These are phyloP conservation scores for Acanthacorydalis orientalis DNA, from an alignment of 2,888 invertebrate species.

Conservation along the genomic window DNA sequence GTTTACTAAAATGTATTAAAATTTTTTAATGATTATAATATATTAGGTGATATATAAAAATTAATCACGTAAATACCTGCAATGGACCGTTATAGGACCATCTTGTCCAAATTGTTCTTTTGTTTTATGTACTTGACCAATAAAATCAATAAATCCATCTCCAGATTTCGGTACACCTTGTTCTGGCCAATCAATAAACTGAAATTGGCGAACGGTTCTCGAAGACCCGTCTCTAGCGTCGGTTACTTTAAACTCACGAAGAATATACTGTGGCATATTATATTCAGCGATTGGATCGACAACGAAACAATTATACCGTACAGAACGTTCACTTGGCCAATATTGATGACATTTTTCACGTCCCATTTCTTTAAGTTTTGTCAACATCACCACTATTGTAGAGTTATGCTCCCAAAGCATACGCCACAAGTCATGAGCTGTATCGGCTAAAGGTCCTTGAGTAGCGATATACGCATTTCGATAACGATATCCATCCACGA, in stretches of 20 bases:
- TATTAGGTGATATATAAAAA: background rate
- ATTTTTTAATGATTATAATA: conserved; percentile 1
- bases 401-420: conserved; percentile 99
- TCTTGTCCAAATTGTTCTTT: conserved; percentile 99
- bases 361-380: conserved; percentile 95
- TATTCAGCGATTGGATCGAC: conserved; percentile 99
- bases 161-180: conserved; percentile 95
- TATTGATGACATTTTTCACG: conserved; percentile 98
- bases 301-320: conserved; percentile 93
- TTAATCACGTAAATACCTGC: conserved; percentile 43
- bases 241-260: conserved; percentile 97
- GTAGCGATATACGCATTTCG: conserved; percentile 92
- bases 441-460: conserved; percentile 95
- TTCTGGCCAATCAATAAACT: conserved; percentile 92
- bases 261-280: conserved; percentile 98
- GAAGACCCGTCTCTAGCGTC: conserved; percentile 96
- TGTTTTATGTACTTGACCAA: conserved; percentile 98
- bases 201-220: conserved; percentile 89
- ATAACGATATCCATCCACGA: conserved; percentile 91
- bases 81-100: conserved; percentile 97
- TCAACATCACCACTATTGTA: conserved; percentile 97
- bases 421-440: conserved; percentile 97
- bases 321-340: conserved; percentile 97
- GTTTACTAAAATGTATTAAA: too few relatives aligned
- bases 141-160: conserved; percentile 98